phyloP scores from a whole-genome alignment of 2,888 invertebrate genomes.

The Heterodera filipjevi region DNA sequence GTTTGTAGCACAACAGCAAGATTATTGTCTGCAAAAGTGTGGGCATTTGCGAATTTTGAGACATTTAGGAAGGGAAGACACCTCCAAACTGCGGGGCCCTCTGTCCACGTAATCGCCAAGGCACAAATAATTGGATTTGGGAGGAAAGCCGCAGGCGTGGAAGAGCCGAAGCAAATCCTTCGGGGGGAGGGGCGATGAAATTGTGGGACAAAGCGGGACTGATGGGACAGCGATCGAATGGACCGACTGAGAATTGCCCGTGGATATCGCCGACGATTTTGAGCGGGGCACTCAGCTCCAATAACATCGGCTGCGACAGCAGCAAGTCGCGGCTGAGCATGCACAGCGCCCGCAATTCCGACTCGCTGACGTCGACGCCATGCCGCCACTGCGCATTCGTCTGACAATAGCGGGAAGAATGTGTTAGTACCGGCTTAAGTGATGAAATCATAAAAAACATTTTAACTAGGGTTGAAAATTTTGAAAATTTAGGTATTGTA shows the following conservation, averaged over 20 bases:
- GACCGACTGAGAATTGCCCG: conserved; percentile 52
- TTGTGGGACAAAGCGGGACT: not conserved
- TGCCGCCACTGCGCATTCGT: conserved; percentile 43
- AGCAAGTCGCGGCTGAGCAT: conserved; percentile 59
- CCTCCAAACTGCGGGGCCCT: conserved; percentile 48
- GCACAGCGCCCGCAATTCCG: conserved; percentile 61
- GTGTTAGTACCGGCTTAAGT: not conserved
- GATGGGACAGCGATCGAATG: conserved; percentile 30
- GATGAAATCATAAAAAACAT: not conserved
- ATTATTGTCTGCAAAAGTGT: conserved; percentile 59
- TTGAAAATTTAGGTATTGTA: too few relatives aligned
- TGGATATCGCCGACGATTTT: conserved; percentile 64
- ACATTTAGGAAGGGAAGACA: not conserved
- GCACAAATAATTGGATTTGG: conserved; percentile 75
- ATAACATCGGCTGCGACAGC: conserved; percentile 62
- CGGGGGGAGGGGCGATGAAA: not conserved
- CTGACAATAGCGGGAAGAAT: conserved; percentile 13
- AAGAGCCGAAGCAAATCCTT: conserved; percentile 88
- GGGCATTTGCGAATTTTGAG: not conserved
- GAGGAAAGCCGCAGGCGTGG: conserved; percentile 97
- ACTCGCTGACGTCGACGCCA: conserved; percentile 59
- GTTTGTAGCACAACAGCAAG: conserved; percentile 62
- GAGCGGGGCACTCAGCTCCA: conserved; percentile 62
- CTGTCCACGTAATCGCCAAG: conserved; percentile 64
- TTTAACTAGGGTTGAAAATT: too few relatives aligned